Base-by-base conservation (phyloP, 2,113 vertebrate genomes). In the Thomomys bottae region DNA sequence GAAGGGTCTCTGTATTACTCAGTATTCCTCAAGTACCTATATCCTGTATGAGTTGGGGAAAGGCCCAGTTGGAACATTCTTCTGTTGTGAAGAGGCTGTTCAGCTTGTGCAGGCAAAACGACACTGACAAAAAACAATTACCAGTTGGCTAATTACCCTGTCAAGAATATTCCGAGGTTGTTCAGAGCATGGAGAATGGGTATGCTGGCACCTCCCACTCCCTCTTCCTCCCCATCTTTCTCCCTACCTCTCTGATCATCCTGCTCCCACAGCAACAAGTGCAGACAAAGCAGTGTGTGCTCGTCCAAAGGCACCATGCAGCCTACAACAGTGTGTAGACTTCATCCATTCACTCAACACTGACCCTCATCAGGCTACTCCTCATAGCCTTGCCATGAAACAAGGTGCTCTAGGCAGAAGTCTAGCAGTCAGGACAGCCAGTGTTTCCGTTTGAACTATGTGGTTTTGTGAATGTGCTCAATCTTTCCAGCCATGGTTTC, bases 1-100 rank as follows among this genome's bases (percentile, higher is more conserved):
- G 0, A 63, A 40, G 21, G 32, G 2, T 8, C 10, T 3, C 18
- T 40, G n/a, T 0, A 3, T 1, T 71, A 21, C 17, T 38, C 30
- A 6, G 0, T 17, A 6, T 6, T 61, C 42, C 18, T 82, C 40
- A 3, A 2, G 15, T 0, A 6, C 28, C 76, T 1, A 0, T 40
- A 75, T 45, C 3, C 1, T 8, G 18, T 5, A 6, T 21, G 34
- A 30, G 23, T 8, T 14, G 4, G 61, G 49, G 20, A 64, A 45
- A 28, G 45, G 26, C 32, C 18, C 49, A 3, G n/a, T 4, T 6
- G 45, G 45, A 45, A 45, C n/a, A 5, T 23, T 14, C 36, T 57
- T 61, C 12, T 17, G 6, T 4, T 2, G 4, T 7, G 24, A 30
- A 24, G 63, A 78, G 5, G 40, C 28, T 26, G 45, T 10, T 30